Base-by-base conservation (phyloP, 2,888 invertebrate species). In the Eupelmus urozonus region DNA sequence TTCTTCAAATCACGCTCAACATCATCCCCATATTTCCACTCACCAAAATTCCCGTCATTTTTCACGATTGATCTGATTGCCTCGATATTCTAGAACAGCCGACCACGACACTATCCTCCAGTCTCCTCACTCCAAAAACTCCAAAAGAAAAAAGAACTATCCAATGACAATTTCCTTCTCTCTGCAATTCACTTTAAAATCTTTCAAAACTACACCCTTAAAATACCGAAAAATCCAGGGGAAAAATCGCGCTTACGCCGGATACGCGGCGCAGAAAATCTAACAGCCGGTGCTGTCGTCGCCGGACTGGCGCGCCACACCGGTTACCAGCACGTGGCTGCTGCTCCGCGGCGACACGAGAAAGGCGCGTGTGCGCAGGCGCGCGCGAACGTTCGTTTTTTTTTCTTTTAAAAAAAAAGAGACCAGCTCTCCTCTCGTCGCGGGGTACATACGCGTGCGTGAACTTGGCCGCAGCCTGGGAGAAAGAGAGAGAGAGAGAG, bases 41-140 rank as follows among this genome's bases (percentile, higher is more conserved):
- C 57, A 76, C 76, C 76, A 53, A 40, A 7, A 63, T 16, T 13
- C 23, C n/a, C 55, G 62, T 69, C 76, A 76, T 76, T 57, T 69
- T 75, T 42, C 9, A 34, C 34, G 9, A 34, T 34, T 34, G 3
- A 34, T 34, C 34, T 5, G 9, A 9, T 34, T 34, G 9, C n/a
- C n/a, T n/a, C n/a, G n/a, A n/a, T n/a, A n/a, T n/a, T n/a, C n/a
- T n/a, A n/a, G n/a, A n/a, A n/a, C n/a, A n/a, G n/a, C n/a, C n/a
- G n/a, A n/a, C n/a, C n/a, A n/a, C n/a, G n/a, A n/a, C n/a, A n/a
- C n/a, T n/a, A n/a, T n/a, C n/a, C n/a, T n/a, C n/a, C n/a, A n/a
- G n/a, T n/a, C n/a, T n/a, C n/a, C n/a, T n/a, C n/a, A n/a, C n/a
- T n/a, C n/a, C n/a, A n/a, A n/a, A n/a, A n/a, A n/a, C n/a, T 34